A percentile compares a stretch with the other conserved stretches of the same genome.
Conservation (phyloP, 2,113 vertebrate genomes). For the Pygoscelis adeliae region DNA sequence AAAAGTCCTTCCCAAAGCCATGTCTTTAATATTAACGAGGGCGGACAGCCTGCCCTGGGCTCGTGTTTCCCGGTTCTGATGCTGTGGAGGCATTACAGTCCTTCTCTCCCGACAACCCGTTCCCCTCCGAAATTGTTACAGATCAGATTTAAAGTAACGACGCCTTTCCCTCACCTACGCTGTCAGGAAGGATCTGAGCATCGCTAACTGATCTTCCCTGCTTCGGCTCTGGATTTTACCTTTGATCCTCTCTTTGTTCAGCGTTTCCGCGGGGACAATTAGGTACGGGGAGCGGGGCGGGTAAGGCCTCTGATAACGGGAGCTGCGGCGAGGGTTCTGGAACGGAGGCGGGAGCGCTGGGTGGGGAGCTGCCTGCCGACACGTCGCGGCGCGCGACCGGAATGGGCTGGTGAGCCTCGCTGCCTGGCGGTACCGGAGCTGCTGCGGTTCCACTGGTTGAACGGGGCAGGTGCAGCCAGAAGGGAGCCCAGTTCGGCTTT, state of each 20-base stretch:
- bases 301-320: background rate
- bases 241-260: background rate
- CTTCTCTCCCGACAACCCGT: accelerated
- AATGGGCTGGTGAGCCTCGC: background rate
- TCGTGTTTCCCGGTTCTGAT: background rate
- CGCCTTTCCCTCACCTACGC: accelerated
- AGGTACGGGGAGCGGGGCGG: background rate
- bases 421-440: background rate
- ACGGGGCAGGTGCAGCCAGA: background rate
- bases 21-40: background rate
- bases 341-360: background rate
- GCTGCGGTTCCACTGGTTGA: background rate
- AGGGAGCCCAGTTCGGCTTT: background rate
- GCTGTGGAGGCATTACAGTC: background rate
- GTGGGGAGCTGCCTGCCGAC: background rate
- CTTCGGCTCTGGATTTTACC: background rate
- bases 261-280: background rate
- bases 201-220: background rate
- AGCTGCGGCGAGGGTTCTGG: background rate
- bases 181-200: background rate
- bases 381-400: accelerated
- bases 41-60: background rate
- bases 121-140: background rate
- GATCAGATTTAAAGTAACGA: background rate
- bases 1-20: background rate